Evolutionary conservation across 2,888 invertebrate genomes (phyloP).

Genomic region (Cremastobaeus sp.): DNA sequence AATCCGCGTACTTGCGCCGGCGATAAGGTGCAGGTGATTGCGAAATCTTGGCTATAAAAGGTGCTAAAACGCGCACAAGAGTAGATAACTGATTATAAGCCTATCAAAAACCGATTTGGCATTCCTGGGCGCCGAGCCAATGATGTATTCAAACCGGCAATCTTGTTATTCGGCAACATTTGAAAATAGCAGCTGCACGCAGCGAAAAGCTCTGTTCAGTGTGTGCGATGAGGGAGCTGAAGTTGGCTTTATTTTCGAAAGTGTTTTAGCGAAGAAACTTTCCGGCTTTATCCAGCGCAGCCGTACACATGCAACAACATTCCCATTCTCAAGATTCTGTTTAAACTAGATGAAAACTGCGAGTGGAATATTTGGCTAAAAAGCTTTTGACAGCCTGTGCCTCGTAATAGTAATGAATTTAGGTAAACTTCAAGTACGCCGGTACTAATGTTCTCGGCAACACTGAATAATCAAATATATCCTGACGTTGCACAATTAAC

Average conservation of each 20-base stretch:
- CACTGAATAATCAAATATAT: constrained; percentile 43
- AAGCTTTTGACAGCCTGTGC: constrained; percentile 43
- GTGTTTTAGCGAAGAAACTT: constrained; percentile 57
- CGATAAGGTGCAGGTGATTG: constrained; percentile 27
- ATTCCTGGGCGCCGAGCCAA: constrained; percentile 7
- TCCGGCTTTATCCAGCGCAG: constrained; percentile 39
- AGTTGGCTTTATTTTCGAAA: constrained; percentile 57
- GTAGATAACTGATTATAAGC: constrained; percentile 23
- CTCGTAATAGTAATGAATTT: constrained; percentile 41
- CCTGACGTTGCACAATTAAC: constrained; percentile 28
- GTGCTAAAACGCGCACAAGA: constrained; percentile 33
- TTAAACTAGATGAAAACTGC: constrained; percentile 47
- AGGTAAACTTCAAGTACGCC: constrained; percentile 33
- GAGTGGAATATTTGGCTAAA: constrained; percentile 43
- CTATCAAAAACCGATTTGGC: constrained; percentile 23
- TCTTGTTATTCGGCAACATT: constrained; percentile 38
- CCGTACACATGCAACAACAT: constrained; percentile 49
- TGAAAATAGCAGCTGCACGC: constrained; percentile 41
- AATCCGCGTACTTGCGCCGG: neutral
- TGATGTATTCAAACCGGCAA: constrained; percentile 29
- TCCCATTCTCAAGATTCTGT: constrained; percentile 46
- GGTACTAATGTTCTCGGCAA: constrained; percentile 21
- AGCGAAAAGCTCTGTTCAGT: constrained; percentile 28
- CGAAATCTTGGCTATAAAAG: constrained; percentile 23
- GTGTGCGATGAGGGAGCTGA: constrained; percentile 17